phyloP scores from a whole-genome alignment of 2,888 invertebrate species.

The Drosophila fungiperda region DNA sequence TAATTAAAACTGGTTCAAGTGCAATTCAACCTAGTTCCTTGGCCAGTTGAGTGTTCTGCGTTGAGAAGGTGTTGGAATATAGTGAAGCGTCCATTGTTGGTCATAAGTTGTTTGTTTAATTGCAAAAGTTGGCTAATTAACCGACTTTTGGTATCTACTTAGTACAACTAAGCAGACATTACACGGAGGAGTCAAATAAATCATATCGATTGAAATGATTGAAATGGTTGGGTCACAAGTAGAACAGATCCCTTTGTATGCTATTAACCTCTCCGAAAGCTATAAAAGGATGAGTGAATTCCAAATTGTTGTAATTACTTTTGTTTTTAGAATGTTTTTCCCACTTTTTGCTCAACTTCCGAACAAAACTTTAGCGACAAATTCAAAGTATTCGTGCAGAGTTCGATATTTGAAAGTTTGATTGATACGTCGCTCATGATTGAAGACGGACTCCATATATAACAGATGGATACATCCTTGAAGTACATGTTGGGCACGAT shows the following conservation, averaged over 20 bases:
- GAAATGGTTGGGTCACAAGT: not conserved
- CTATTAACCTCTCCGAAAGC: not conserved
- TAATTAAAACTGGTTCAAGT: conserved; percentile 46
- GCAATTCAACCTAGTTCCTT: conserved; percentile 13
- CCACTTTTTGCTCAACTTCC: conserved; percentile 55
- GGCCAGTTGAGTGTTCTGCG: not conserved
- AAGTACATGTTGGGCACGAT: conserved; percentile 89
- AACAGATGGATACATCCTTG: conserved; percentile 88
- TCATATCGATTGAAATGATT: too few relatives aligned
- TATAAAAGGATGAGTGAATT: not conserved
- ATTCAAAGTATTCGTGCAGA: conserved; percentile 26
- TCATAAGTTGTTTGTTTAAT: conserved; percentile 17
- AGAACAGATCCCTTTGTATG: not conserved
- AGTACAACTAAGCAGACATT: not conserved
- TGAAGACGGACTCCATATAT: conserved; percentile 85
- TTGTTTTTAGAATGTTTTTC: conserved; percentile 61
- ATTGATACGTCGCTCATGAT: conserved; percentile 68
- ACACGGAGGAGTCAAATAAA: not conserved
- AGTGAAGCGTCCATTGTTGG: not conserved
- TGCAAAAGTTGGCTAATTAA: conserved; percentile 69
- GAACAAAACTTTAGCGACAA: conserved; percentile 27
- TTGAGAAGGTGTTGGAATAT: not conserved
- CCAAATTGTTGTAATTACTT: not conserved
- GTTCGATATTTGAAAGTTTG: conserved; percentile 49
- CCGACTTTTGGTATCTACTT: conserved; percentile 22